Conservation (phyloP, 2,888 invertebrate species). For the Anodontia alba region DNA sequence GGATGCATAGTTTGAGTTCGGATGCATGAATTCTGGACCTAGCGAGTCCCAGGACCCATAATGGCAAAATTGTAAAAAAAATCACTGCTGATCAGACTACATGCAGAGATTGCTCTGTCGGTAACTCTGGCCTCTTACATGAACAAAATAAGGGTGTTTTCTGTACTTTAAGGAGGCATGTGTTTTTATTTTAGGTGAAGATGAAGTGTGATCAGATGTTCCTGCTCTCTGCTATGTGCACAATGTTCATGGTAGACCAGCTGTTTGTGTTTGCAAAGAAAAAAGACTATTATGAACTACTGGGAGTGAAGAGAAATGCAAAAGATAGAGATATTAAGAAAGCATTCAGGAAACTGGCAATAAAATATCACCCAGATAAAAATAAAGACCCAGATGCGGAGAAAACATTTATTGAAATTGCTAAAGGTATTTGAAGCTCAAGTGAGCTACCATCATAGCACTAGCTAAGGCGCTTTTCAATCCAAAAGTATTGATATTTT, state of each 20-base stretch:
- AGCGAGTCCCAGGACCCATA: too few relatives aligned
- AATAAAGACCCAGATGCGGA: conserved; percentile 86
- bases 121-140: background rate
- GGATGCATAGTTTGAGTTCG: too few relatives aligned
- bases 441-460: too few relatives aligned
- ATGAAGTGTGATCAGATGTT: conserved; percentile 74
- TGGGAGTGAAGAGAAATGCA: conserved; percentile 85
- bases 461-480: too few relatives aligned
- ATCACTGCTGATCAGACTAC: background rate
- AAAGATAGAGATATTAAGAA: conserved; percentile 86
- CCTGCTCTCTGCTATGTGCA: conserved; percentile 66
- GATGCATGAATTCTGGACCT: too few relatives aligned
- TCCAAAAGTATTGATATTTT: too few relatives aligned
- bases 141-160: too few relatives aligned
- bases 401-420: conserved; percentile 86
- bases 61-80: too few relatives aligned
- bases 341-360: conserved; percentile 86
- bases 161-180: background rate
- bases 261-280: conserved; percentile 67
- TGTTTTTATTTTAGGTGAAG: background rate
- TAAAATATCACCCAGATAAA: conserved; percentile 87
- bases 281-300: conserved; percentile 85
- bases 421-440: too few relatives aligned
- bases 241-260: conserved; percentile 51
- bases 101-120: background rate